A percentile compares a stretch with the other conserved stretches of the same genome.
These are phyloP conservation scores for Reticulitermes lucifugus DNA, from an alignment of 2,888 invertebrate genomes.

Conservation along the genomic window DNA sequence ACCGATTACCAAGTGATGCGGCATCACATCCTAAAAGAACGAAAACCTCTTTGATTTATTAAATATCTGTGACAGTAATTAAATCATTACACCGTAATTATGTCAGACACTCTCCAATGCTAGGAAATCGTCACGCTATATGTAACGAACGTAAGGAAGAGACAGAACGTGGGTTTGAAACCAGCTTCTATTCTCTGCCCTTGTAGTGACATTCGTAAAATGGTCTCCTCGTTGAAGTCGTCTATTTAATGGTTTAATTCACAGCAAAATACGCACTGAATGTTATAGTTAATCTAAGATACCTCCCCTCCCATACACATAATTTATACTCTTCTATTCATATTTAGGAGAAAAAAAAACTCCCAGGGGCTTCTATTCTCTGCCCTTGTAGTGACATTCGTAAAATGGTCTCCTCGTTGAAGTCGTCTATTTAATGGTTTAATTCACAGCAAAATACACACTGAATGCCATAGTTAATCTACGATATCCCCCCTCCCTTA, in stretches of 20 bases:
- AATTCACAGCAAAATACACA: neutral
- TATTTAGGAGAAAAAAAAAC: conserved; percentile 27
- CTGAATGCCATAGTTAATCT: neutral
- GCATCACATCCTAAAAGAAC: no score
- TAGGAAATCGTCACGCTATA: no score
- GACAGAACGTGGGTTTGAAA: no score
- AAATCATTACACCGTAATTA: no score
- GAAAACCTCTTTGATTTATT: no score
- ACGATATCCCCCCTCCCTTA: neutral
- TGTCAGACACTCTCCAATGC: no score
- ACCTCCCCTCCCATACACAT: neutral
- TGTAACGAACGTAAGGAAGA: no score
- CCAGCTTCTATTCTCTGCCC: no score
- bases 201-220: neutral
- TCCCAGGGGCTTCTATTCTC: neutral
- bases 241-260: neutral
- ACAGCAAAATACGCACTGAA: neutral
- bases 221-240: neutral
- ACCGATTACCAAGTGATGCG: no score
- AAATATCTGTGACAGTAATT: no score
- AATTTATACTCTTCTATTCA: conserved; percentile 40
- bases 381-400: neutral
- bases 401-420: neutral
- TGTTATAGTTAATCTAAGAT: neutral
- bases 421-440: neutral